Conservation (phyloP, 2,113 vertebrate genomes). For the Pedetes capensis region DNA sequence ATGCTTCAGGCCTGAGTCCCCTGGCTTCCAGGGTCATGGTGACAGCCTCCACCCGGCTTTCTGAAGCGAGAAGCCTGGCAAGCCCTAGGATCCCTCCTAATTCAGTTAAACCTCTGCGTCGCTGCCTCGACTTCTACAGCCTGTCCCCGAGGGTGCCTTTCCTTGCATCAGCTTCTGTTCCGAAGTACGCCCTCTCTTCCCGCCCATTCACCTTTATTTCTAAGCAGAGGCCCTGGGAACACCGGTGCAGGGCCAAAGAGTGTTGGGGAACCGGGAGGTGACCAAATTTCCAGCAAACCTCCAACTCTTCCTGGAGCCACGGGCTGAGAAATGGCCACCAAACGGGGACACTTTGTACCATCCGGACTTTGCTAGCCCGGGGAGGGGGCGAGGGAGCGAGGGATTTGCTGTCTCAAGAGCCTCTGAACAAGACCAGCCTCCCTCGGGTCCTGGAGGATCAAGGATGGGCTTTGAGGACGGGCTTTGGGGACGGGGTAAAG, state of each 20-base stretch:
- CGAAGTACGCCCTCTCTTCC: background rate
- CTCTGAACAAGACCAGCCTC: too few species aligned
- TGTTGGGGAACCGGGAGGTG: background rate
- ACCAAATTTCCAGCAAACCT: background rate
- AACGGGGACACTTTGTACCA: slow-evolving; percentile 42
- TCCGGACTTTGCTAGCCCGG: background rate
- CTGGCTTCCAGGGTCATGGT: too few species aligned
- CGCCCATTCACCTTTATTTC: background rate
- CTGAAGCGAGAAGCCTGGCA: background rate
- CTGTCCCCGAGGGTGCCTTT: background rate
- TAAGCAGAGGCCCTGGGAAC: background rate
- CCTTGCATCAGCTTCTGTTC: too few species aligned
- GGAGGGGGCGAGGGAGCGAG: background rate
- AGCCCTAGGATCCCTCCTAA: background rate
- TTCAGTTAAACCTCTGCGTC: too few species aligned
- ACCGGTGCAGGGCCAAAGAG: background rate
- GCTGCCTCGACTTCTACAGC: background rate
- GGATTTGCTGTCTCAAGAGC: background rate
- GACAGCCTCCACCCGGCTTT: too few species aligned
- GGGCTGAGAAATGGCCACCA: background rate
- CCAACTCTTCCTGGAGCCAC: background rate
- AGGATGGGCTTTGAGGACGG: background rate
- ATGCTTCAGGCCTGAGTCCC: too few species aligned
- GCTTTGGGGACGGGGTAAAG: background rate
- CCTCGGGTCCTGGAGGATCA: background rate